A percentile compares a stretch with the other conserved stretches of the same genome.
These are phyloP conservation scores for Ceratosolen solmsi DNA, from an alignment of 1,140 invertebrate genomes.

Conservation along the genomic window DNA sequence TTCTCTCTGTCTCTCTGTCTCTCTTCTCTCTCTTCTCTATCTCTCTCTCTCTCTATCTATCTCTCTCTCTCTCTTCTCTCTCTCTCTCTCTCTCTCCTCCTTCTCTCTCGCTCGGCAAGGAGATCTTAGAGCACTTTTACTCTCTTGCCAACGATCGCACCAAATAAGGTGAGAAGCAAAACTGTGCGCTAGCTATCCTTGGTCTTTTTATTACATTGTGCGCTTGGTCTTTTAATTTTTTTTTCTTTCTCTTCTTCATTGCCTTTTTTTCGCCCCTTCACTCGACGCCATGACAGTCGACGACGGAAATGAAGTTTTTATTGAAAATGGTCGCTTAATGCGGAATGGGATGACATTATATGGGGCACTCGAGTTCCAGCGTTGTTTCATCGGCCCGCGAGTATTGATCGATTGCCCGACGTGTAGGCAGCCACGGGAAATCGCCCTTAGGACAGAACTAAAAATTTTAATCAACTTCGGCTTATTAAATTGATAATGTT, in stretches of 20 bases:
- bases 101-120: slow-evolving; percentile 13
- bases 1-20: too few species aligned
- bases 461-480: not conserved
- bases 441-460: not conserved
- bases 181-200: slow-evolving; percentile 12
- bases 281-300: not conserved
- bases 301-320: not conserved
- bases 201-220: not conserved
- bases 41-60: not conserved
- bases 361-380: not conserved
- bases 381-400: too few species aligned
- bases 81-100: not conserved
- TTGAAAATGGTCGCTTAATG: not conserved
- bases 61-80: not conserved
- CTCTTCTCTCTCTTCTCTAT: not conserved
- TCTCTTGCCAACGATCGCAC: not conserved
- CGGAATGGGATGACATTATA: not conserved
- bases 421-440: not conserved
- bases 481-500: too few species aligned
- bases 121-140: slow-evolving; percentile 29
- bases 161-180: slow-evolving; percentile 33
- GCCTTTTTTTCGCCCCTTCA: too few species aligned
- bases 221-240: slow-evolving; percentile 22
- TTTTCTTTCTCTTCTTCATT: not conserved
- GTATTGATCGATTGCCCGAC: not conserved